Evolutionary conservation across 2,113 vertebrate species (phyloP).

Genomic region (Malaclemys terrapin): DNA sequence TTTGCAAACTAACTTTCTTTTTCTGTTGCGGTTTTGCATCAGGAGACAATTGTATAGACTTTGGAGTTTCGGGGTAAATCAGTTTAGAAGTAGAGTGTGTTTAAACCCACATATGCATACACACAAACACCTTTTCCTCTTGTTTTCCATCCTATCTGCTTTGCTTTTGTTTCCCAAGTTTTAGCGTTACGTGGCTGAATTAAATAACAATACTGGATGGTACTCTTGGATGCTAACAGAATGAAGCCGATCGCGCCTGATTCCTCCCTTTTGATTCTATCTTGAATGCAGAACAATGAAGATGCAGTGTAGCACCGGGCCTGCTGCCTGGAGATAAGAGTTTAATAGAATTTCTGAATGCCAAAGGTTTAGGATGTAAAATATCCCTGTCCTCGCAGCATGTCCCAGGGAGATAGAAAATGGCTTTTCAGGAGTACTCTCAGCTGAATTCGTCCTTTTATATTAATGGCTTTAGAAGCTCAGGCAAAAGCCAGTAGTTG

Average conservation of each 20-base stretch:
- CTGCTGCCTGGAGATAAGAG: constrained; percentile 96
- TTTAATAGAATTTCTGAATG: constrained; percentile 98
- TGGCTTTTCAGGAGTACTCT: constrained; percentile 90
- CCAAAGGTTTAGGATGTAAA: constrained; percentile 93
- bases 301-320: constrained; percentile 83
- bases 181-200: constrained; percentile 8
- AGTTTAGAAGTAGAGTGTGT: no score
- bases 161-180: constrained; percentile 64
- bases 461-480: constrained; percentile 85
- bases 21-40: background rate
- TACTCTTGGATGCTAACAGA: no score
- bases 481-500: constrained; percentile 68
- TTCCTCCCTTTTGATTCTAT: constrained; percentile 89
- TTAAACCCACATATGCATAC: background rate
- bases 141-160: background rate
- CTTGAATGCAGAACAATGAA: constrained; percentile 91
- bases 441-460: constrained; percentile 89
- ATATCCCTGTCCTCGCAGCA: constrained; percentile 85
- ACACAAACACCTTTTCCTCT: background rate
- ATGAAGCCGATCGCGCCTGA: constrained; percentile 84
- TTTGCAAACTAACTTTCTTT: background rate
- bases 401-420: constrained; percentile 92
- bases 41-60: background rate
- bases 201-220: no score
- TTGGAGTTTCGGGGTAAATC: background rate